Evolutionary conservation across 2,797 vertebrate species (phyloP).

Genomic region (Phyllotis vaccarum): DNA sequence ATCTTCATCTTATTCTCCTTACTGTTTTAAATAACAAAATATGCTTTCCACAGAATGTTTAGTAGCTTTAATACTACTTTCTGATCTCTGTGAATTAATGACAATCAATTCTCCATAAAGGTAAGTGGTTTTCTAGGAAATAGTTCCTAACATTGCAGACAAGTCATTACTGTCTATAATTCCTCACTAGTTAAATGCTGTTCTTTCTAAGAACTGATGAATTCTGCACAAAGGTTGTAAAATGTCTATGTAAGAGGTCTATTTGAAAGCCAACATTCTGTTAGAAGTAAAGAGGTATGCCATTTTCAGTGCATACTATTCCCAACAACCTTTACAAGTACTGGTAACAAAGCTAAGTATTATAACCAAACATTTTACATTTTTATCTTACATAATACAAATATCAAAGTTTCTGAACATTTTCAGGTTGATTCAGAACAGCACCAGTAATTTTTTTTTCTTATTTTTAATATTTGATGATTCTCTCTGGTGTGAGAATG

Average conservation of each 20-base stretch:
- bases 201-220: neutral
- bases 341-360: neutral
- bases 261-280: neutral
- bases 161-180: neutral
- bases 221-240: neutral
- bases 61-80: neutral
- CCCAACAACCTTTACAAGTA: neutral
- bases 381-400: neutral
- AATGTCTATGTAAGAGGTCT: neutral
- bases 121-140: conserved; percentile 6
- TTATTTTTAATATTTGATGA: conserved; percentile 22
- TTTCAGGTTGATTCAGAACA: neutral
- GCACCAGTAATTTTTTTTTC: neutral
- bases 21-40: neutral
- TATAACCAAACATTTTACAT: neutral
- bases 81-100: neutral
- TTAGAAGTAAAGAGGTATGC: neutral
- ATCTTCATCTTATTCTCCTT: neutral
- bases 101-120: neutral
- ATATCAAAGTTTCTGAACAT: neutral
- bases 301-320: neutral
- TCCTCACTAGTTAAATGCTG: neutral
- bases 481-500: neutral
- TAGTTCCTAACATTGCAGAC: neutral
- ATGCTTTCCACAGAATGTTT: neutral